Percentiles rank a stretch among this genome's conserved stretches.
Conservation (phyloP, 2,797 vertebrate species). For the Tinamus major region DNA sequence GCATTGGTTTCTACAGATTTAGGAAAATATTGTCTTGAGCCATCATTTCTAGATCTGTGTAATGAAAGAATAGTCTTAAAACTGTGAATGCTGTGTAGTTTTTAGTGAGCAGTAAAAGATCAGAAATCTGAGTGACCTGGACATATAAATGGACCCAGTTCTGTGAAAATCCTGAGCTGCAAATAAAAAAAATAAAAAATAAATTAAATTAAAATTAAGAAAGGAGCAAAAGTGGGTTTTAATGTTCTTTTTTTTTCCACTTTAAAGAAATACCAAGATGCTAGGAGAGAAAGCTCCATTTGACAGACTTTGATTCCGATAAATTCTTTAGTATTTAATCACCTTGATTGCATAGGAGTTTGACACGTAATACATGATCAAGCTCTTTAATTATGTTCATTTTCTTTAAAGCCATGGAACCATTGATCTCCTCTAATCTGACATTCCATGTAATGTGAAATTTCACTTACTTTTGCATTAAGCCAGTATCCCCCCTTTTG, state of each 20-base stretch:
- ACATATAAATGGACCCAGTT: constrained; percentile 11
- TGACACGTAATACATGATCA: constrained; percentile 42
- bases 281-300: constrained; percentile 32
- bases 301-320: constrained; percentile 57
- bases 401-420: constrained; percentile 49
- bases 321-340: constrained; percentile 62
- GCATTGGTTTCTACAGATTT: neutral
- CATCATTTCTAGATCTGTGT: neutral
- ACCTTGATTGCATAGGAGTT: constrained; percentile 45
- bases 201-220: no score
- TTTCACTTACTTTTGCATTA: constrained; percentile 66
- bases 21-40: constrained; percentile 23
- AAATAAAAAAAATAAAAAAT: neutral
- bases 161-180: constrained; percentile 37
- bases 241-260: neutral
- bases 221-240: constrained; percentile 9
- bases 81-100: neutral
- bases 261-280: constrained; percentile 44
- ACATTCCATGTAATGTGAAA: constrained; percentile 61
- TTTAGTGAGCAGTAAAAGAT: constrained; percentile 34
- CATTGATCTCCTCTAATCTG: constrained; percentile 62
- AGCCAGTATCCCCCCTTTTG: constrained; percentile 28
- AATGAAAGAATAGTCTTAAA: constrained; percentile 49
- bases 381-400: constrained; percentile 62
- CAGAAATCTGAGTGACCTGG: constrained; percentile 31